These are phyloP conservation scores for Monarcha castaneiventris DNA, from an alignment of 2,113 vertebrate genomes.

Conservation along the genomic window DNA sequence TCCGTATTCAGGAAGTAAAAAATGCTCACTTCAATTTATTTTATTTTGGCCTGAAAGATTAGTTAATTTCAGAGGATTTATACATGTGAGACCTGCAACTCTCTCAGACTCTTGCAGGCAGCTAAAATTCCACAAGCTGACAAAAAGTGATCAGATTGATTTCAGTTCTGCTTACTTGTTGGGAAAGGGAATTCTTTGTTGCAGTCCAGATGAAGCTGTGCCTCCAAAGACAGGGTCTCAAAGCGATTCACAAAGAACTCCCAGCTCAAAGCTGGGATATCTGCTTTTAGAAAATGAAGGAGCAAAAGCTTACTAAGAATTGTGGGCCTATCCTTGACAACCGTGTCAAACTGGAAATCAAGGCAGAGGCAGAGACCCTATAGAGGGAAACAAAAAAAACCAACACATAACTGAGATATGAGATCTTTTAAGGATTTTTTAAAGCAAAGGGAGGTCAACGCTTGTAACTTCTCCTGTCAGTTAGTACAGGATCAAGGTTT, in stretches of 20 bases:
- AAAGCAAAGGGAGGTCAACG: neutral
- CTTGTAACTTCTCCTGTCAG: neutral
- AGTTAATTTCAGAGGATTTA: neutral
- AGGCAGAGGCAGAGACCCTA: constrained; percentile 95
- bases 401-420: neutral
- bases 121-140: neutral
- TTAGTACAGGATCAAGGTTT: neutral
- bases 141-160: neutral
- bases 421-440: neutral
- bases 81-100: neutral
- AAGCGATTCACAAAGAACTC: constrained; percentile 99
- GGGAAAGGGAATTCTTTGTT: constrained; percentile 99
- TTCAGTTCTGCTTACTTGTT: constrained; percentile 83
- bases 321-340: constrained; percentile 93
- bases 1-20: neutral
- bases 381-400: neutral
- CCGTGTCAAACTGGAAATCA: constrained; percentile 99
- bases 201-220: constrained; percentile 97
- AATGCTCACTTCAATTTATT: neutral
- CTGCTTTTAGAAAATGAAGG: constrained; percentile 92
- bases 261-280: constrained; percentile 97
- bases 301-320: constrained; percentile 96
- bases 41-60: neutral
- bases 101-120: neutral
- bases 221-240: constrained; percentile 96